phyloP scores from a whole-genome alignment of 2,888 invertebrate species.

The Siphlonurus alternatus region DNA sequence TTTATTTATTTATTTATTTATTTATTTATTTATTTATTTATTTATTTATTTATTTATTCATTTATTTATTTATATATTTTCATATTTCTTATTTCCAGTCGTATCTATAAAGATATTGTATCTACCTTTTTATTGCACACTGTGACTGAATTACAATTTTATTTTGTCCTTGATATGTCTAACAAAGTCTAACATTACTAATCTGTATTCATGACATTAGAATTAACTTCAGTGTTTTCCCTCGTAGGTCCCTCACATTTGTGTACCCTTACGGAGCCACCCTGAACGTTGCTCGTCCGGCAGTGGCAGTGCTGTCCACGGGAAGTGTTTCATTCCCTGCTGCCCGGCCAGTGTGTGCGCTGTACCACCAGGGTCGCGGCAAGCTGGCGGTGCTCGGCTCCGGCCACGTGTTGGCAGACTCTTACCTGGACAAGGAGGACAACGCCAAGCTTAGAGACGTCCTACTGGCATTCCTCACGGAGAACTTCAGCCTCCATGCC shows the following conservation, averaged over 20 bases:
- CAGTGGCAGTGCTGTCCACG: slow-evolving; percentile 75
- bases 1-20: too few species aligned
- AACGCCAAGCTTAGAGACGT: slow-evolving; percentile 81
- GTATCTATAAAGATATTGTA: too few species aligned
- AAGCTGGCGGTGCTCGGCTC: slow-evolving; percentile 84
- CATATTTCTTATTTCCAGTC: too few species aligned
- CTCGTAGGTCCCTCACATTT: slow-evolving; percentile 42
- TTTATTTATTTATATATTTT: too few species aligned
- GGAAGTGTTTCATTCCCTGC: slow-evolving; percentile 90
- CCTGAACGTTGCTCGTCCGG: slow-evolving; percentile 78
- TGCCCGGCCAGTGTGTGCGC: slow-evolving; percentile 75
- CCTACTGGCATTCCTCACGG: slow-evolving; percentile 62
- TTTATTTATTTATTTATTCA: too few species aligned
- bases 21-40: too few species aligned
- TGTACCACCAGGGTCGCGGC: slow-evolving; percentile 45
- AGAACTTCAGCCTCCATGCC: slow-evolving; percentile 48
- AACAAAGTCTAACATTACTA: too few species aligned
- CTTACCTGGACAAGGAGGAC: slow-evolving; percentile 84
- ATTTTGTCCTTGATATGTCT: too few species aligned
- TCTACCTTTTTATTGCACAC: too few species aligned
- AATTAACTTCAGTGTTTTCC: too few species aligned
- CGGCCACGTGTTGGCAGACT: slow-evolving; percentile 79
- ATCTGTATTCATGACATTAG: too few species aligned
- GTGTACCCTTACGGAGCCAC: slow-evolving; percentile 94
- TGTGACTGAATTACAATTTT: too few species aligned